These are phyloP conservation scores for Cheirogaleus medius DNA, from an alignment of 2,113 vertebrate species.

Conservation along the genomic window DNA sequence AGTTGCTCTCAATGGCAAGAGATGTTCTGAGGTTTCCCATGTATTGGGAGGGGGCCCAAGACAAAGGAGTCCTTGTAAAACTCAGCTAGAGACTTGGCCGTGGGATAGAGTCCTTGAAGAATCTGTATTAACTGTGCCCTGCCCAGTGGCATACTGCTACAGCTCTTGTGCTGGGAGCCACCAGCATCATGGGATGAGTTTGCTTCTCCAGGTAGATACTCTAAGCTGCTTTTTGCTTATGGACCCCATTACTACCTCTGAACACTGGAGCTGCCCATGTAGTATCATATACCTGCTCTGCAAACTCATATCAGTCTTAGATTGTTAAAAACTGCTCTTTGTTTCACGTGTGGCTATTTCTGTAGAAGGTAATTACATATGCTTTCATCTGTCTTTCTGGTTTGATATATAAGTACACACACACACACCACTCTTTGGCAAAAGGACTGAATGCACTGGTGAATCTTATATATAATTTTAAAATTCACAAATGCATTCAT, in stretches of 20 bases:
- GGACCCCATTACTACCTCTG: neutral
- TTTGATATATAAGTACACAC: neutral
- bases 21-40: slow-evolving; percentile 84
- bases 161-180: neutral
- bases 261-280: neutral
- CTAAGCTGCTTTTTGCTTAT: neutral
- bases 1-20: slow-evolving; percentile 70
- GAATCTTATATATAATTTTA: neutral
- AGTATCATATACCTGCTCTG: neutral
- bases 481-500: neutral
- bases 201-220: neutral
- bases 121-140: slow-evolving; percentile 48
- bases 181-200: fast-evolving
- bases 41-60: slow-evolving; percentile 74
- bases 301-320: neutral
- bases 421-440: neutral
- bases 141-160: neutral
- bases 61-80: slow-evolving; percentile 86
- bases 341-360: neutral
- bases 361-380: neutral
- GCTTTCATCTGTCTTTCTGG: neutral
- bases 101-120: slow-evolving; percentile 64
- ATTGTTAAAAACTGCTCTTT: neutral
- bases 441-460: neutral
- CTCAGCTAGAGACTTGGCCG: slow-evolving; percentile 71